Conservation (phyloP, 2,888 invertebrate species). For the Eupithecia centaureata region DNA sequence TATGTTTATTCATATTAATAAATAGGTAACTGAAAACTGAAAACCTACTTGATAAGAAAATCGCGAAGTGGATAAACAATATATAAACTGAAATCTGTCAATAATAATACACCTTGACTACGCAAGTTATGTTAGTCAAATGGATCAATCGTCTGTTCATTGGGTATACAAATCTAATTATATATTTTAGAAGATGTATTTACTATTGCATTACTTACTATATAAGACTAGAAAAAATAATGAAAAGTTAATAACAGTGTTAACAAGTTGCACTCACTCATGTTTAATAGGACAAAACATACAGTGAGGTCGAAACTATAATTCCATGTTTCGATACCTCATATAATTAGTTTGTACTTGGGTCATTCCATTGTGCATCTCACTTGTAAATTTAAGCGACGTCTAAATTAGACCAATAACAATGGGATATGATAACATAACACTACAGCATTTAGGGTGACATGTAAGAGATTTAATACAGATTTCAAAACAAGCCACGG, state of each 20-base stretch:
- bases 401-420: background rate
- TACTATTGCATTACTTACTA: constrained; percentile 9
- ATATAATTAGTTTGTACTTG: constrained; percentile 48
- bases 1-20: too few relatives aligned
- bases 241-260: constrained; percentile 68
- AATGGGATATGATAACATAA: background rate
- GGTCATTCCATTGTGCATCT: constrained; percentile 35
- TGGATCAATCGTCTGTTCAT: constrained; percentile 1
- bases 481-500: too few relatives aligned
- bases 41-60: background rate
- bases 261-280: constrained; percentile 65
- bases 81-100: background rate
- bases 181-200: background rate
- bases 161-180: background rate
- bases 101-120: constrained; percentile 16
- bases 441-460: background rate
- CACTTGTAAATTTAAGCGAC: background rate
- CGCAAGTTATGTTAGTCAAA: constrained; percentile 21
- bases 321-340: constrained; percentile 47
- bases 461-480: background rate
- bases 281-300: constrained; percentile 60
- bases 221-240: constrained; percentile 12
- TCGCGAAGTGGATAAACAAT: background rate
- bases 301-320: constrained; percentile 47
- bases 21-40: too few relatives aligned